phyloP scores from a whole-genome alignment of 2,888 invertebrate species.

The Nesidiocoris tenuis region DNA sequence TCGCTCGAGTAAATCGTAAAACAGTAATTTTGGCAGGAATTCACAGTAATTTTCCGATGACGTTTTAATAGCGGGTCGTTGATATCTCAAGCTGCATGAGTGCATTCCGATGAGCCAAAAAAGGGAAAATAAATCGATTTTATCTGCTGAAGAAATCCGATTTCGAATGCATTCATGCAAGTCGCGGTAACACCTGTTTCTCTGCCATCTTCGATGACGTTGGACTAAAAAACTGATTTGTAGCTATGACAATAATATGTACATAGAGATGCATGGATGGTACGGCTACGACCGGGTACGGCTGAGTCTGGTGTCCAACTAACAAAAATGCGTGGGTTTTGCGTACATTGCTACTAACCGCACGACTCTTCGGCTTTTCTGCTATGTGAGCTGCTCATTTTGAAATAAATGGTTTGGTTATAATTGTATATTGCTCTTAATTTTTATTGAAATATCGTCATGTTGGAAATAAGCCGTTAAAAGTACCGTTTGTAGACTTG shows the following conservation, averaged over 20 bases:
- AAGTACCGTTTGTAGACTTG: too few relatives aligned
- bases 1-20: not conserved
- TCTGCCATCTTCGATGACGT: not conserved
- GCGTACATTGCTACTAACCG: constrained; percentile 8
- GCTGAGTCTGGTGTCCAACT: not conserved
- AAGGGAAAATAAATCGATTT: too few relatives aligned
- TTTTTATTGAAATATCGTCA: too few relatives aligned
- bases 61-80: not conserved
- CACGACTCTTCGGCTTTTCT: not conserved
- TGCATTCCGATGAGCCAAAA: not conserved
- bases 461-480: too few relatives aligned
- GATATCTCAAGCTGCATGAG: not conserved
- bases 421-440: constrained; percentile 11
- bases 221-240: not conserved
- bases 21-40: too few relatives aligned
- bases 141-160: too few relatives aligned
- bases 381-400: not conserved
- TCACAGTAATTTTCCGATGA: too few relatives aligned
- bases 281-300: not conserved
- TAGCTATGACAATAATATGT: too few relatives aligned
- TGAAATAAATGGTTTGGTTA: not conserved
- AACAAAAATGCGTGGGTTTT: not conserved
- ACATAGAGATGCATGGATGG: constrained; percentile 22
- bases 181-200: too few relatives aligned
- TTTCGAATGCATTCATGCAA: not conserved